Conservation (phyloP, 35 echinoderm and acorn worm genomes). For the Ophioderma brevispina region DNA sequence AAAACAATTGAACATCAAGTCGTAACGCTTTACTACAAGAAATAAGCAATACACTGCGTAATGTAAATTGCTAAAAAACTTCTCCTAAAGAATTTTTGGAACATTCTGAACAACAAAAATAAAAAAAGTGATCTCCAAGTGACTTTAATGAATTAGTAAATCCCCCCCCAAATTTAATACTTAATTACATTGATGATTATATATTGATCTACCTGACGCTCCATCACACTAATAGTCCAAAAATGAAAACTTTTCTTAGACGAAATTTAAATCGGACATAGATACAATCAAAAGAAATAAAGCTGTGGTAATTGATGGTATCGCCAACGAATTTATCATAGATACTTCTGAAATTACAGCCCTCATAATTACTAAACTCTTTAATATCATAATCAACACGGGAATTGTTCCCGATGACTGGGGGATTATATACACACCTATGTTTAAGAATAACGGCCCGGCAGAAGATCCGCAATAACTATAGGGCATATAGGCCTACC, state of each 20-base stretch:
- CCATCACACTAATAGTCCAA: not conserved
- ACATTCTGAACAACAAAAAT: not conserved
- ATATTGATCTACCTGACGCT: not conserved
- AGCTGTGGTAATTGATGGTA: not conserved
- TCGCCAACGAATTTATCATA: conserved; percentile 5
- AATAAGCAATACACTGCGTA: not conserved
- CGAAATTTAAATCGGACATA: not conserved
- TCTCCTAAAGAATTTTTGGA: not conserved
- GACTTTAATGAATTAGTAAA: not conserved
- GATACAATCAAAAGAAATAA: conserved; percentile 26
- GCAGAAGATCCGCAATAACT: too few species aligned
- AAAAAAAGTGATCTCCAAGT: not conserved
- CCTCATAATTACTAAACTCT: too few species aligned
- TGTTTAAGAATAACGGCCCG: too few species aligned
- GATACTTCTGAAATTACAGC: too few species aligned
- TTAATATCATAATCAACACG: too few species aligned
- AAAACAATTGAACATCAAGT: not conserved
- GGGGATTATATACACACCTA: too few species aligned
- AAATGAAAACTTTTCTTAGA: not conserved
- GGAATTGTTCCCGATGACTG: too few species aligned
- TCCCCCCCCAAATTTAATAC: not conserved
- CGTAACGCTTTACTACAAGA: not conserved
- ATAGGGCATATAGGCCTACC: too few species aligned
- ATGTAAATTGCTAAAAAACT: not conserved
- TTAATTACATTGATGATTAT: not conserved